Base-by-base conservation (phyloP, 2,113 vertebrate genomes). In the Zosterops hypoxanthus region DNA sequence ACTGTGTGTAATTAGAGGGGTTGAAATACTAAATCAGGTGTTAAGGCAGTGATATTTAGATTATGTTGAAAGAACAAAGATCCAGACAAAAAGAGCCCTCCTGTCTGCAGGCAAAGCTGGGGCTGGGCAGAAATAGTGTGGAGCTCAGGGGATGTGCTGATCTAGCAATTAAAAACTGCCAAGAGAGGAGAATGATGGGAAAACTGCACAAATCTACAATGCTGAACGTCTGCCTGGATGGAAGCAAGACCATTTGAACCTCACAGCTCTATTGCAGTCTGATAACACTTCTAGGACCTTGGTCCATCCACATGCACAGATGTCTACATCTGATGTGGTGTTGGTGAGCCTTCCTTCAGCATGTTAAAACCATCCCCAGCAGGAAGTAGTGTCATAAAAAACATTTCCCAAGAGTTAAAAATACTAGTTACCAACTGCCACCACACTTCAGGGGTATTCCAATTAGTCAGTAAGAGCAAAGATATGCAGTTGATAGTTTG, bases 11-110 rank as follows among this genome's bases (percentile, higher is more conserved):
- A 96, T 95, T 95, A 94, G 82, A 88, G 90, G 79, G 92, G 82
- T 59, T 95, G 93, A 95, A 91, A 85, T 95, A 95, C 61, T 85
- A 91, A 95, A 91, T 93, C 39, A 42, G 79, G 68, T 91, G 85
- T 95, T 91, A 92, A 93, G 55, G 55, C 55, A 92, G 72, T 59
- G 75, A 70, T 92, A 73, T 44, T 86, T 92, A 93, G 71, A 60
- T 33, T 55, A 77, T 85, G 89, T 39, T 80, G 75, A 57, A 91
- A 80, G 64, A 93, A 82, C 73, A 65, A 80, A 93, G 75, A 65
- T 69, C 31, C 53, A 90, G 82, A 72, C 63, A 57, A 65, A 85
- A 90, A 88, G 71, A 88, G 46, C 49, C 44, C 22, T 83, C 15
- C 46, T 72, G 49, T 86, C 85, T 88, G 59, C 39, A 59, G 65